Conservation (phyloP, 2,888 invertebrate genomes). For the Polymixis flavicincta region DNA sequence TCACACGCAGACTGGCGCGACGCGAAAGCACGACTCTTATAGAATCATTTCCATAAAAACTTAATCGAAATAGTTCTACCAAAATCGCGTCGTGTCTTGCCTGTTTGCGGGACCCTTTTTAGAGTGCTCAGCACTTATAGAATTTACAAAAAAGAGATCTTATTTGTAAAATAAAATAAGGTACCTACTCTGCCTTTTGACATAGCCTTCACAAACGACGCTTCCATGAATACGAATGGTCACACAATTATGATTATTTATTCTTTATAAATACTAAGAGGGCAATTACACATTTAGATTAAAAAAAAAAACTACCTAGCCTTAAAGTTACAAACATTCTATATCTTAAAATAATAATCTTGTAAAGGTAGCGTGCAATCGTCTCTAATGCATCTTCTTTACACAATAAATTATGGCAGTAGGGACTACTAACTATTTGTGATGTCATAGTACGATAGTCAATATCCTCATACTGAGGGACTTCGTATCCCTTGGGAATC, state of each 20-base stretch:
- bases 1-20: no score
- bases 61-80: no score
- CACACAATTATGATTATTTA: not conserved
- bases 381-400: slow-evolving; percentile 13
- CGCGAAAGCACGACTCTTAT: no score
- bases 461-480: slow-evolving; percentile 7
- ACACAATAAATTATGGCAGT: slow-evolving; percentile 49
- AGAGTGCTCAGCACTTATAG: no score
- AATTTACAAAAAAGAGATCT: not conserved
- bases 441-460: slow-evolving; percentile 17
- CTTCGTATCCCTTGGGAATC: not conserved
- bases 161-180: not conserved
- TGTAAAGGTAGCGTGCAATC: not conserved
- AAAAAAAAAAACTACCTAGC: not conserved
- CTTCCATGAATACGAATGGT: not conserved
- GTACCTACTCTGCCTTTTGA: not conserved
- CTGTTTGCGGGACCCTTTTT: no score
- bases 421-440: slow-evolving; percentile 22
- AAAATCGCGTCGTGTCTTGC: no score
- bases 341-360: slow-evolving; percentile 2
- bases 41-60: no score
- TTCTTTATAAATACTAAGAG: not conserved
- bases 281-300: not conserved
- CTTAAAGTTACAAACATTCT: not conserved
- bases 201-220: not conserved